Evolutionary conservation across 2,113 vertebrate genomes (phyloP), one percentile per base, ranked within the genome.

Genomic region (Thryonomys swinderianus): DNA sequence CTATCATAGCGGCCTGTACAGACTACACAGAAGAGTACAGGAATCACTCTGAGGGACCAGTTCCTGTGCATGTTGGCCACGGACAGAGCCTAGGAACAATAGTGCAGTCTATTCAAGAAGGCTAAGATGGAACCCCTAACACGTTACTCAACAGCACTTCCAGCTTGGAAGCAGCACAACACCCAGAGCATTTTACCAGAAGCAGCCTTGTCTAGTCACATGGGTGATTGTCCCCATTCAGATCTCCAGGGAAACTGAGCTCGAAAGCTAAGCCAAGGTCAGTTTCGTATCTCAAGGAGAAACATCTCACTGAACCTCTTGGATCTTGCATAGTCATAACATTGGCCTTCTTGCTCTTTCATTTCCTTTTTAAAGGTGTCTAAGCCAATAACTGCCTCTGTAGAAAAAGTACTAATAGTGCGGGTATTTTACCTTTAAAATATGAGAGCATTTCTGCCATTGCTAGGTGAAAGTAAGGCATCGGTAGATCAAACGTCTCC

Each of bases 381-480:
- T 86, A n/a, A 62, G 37, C 53, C 85, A 90, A 25, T 48, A 57
- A 71, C 30, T 86, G 32, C 79, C 21, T 88, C 55, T 13, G 23
- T 17, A 14, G 21, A 87, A 79, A 86, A 79, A 3, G 34, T 73
- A 81, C 3, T n/a, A 69, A 62, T 67, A 76, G 10, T 76, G 81
- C 6, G 67, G 30, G 12, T 86, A 59, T 61, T 94, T 79, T 66
- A 79, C 34, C 34, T 67, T 64, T 67, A 66, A 66, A 66, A 66
- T 71, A 66, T 92, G 57, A 64, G 53, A 57, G 11, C 48, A 34
- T 57, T 88, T 91, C 62, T 85, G 32, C 79, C 11, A 4, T 4
- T 30, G 57, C 69, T 84, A 88, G 20, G 40, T 83, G 78, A 92
- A 88, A 78, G n/a, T 30, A 80, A 93, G 51, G 59, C 32, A 57